These are phyloP conservation scores for Chelonus insularis DNA, from an alignment of 1,140 invertebrate genomes.

Conservation along the genomic window DNA sequence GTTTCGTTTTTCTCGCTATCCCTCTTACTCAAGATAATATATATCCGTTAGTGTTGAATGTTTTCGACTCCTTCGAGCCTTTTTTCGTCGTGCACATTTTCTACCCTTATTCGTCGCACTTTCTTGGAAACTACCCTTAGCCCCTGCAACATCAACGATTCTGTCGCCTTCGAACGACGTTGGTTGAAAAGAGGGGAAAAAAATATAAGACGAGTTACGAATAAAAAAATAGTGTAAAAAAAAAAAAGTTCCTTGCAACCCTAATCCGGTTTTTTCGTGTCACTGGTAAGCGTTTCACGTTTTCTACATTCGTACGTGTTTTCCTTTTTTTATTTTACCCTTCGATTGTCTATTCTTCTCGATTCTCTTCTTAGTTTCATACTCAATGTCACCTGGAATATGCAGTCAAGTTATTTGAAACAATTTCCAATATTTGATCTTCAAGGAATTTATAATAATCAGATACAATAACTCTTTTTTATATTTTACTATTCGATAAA, in stretches of 20 bases:
- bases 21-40: conserved; percentile 11
- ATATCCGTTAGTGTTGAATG: conserved; percentile 22
- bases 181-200: not conserved
- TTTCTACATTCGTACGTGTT: conserved; percentile 14
- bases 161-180: conserved; percentile 11
- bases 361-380: not conserved
- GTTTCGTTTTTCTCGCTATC: not conserved
- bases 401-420: no score
- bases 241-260: conserved; percentile 17
- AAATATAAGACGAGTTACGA: conserved; percentile 3
- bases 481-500: no score
- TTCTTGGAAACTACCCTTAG: not conserved
- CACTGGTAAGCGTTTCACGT: conserved; percentile 18
- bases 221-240: not conserved
- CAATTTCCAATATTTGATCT: no score
- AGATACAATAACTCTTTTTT: no score
- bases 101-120: not conserved
- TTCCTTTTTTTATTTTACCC: conserved; percentile 4
- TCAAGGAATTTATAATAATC: no score
- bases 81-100: conserved; percentile 3
- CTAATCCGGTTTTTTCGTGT: conserved; percentile 18
- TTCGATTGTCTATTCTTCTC: not conserved
- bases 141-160: not conserved
- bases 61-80: conserved; percentile 1
- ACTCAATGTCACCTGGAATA: not conserved